Evolutionary conservation across 2,888 invertebrate species (phyloP).

Genomic region (Tetragonisca angustula): DNA sequence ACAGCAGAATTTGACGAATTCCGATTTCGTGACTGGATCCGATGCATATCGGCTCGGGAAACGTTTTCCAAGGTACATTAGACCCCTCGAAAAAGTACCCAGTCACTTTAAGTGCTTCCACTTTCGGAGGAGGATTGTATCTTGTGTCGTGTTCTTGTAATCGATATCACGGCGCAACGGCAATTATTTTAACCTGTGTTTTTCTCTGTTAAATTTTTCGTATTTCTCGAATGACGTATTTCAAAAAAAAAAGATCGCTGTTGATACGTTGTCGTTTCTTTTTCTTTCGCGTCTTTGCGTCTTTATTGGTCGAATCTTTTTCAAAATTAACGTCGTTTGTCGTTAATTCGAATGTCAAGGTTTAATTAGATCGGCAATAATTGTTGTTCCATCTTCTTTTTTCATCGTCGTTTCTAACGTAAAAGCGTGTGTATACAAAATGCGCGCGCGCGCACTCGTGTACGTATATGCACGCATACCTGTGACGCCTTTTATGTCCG

Average conservation of each 20-base stretch:
- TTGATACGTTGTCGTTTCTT: not conserved
- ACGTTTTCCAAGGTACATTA: conserved; percentile 16
- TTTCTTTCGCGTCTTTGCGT: not conserved
- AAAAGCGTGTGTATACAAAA: not conserved
- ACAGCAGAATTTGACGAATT: conserved; percentile 48
- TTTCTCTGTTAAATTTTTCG: not conserved
- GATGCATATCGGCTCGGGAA: not conserved
- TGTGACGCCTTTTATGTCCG: conserved; percentile 36
- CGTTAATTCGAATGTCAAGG: not conserved
- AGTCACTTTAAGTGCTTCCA: conserved; percentile 29
- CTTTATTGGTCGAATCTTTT: not conserved
- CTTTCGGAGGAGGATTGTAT: conserved; percentile 6
- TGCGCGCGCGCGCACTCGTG: not conserved
- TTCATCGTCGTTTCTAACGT: conserved; percentile 19
- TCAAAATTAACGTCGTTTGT: not conserved
- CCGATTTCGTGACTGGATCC: conserved; percentile 33
- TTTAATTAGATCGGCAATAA: conserved; percentile 37
- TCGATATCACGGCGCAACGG: conserved; percentile 24
- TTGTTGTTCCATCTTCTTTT: not conserved
- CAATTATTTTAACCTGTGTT: conserved; percentile 36
- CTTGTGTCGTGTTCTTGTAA: conserved; percentile 6
- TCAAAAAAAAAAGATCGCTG: not conserved
- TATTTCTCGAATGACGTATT: not conserved
- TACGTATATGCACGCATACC: conserved; percentile 18
- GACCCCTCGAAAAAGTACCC: not conserved